Base-by-base conservation (phyloP, 2,888 invertebrate genomes). In the Patella ulyssiponensis region DNA sequence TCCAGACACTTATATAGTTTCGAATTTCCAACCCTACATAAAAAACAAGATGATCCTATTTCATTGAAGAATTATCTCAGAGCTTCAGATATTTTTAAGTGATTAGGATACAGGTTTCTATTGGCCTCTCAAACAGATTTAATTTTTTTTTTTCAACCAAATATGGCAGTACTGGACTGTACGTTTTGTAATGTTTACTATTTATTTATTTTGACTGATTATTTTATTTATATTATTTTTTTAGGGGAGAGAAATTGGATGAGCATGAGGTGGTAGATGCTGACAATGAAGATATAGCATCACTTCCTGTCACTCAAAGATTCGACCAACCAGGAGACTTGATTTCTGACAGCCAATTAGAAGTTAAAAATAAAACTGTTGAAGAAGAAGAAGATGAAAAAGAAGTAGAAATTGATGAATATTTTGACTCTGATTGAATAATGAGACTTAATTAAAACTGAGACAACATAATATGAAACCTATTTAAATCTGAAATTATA, bases 361-460 rank as follows among this genome's bases (percentile, higher is more conserved):
- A 85, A 73, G 76, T 87, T 23, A 82, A 82, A 69, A 75, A 77
- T n/a, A 79, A 80, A 58, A 80, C 79, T 73, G 81, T 81, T 44
- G 81, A 82, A 52, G 85, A 84, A 23, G 81, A 79, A 33, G 83
- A 85, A 64, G 84, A 84, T 20, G 86, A 88, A 3, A 82, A 85
- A 51, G 87, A 87, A 58, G 79, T 83, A 72, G 79, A 80, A n/a
- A 88, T 88, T 73, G 87, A 87, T 71, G 88, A 88, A 56, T 88
- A 81, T 85, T 86, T 88, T 78, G 85, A 87, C 73, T 52, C 70
- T 14, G 77, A 73, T 33, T 73, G 64, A 64, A 56, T n/a, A 17
- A n/a, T 56, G 15, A 56, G 33, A 33, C 33, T 33, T 33, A 33
- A 33, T 33, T 33, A 33, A 33, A 5, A 33, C 33, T 33, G 0